Base-by-base conservation (phyloP, 2,113 vertebrate genomes). In the Heterotis niloticus region DNA sequence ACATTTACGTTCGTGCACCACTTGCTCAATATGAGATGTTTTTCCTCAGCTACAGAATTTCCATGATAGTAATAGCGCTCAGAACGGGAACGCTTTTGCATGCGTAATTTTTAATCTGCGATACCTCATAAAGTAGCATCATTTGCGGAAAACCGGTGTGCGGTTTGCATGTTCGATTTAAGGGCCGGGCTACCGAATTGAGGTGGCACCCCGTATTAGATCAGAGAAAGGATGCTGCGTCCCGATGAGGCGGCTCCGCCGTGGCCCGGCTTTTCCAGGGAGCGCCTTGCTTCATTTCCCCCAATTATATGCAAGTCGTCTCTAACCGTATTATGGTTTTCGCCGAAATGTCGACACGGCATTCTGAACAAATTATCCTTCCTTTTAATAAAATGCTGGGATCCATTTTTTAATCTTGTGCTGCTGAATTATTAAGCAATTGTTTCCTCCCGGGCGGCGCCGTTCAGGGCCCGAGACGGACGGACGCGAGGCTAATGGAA, bases 381-480 rank as follows among this genome's bases (percentile, higher is more conserved):
- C 68, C 86, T 90, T 91, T 90, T 92, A 93, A 93, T 93, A 93
- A 91, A 85, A 62, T 68, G 16, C 69, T 82, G 79, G 83, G 89
- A 89, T 86, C 82, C 84, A 65, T 87, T 87, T 89, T 92, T 92
- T 92, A 92, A 93, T 92, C 89, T 92, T 85, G 66, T 68, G 78
- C 60, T 90, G 79, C 82, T 94, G 88, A 93, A 93, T 93, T 91
- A 94, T 93, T 92, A 88, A 94, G 85, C 87, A 90, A 84, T 85
- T 88, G 84, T 82, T 88, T 88, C 80, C 76, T 80, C 57, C 57
- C 66, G 79, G 77, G 64, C 79, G 54, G 66, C 1, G 70, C 64
- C 64, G 52, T 52, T 67, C 34, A 59, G 57, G 66, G 67, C 71
- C 70, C 51, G 44, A 83, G 77, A 68, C 20, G 44, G 28, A 60